Conservation (phyloP, 2,797 vertebrate species). For the Hyperoplus lanceolatus region DNA sequence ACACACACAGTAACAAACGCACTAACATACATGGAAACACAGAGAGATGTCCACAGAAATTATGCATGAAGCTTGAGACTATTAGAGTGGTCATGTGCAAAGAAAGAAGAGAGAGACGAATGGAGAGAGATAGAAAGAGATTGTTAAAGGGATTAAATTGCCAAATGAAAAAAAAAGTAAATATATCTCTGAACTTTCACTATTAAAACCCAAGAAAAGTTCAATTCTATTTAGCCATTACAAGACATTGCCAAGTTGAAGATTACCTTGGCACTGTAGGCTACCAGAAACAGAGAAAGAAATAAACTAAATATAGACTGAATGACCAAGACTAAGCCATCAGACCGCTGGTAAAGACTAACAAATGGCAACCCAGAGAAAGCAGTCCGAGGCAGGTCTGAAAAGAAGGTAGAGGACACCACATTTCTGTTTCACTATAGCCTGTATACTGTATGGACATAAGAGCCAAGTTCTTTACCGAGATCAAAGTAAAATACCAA, state of each 20-base stretch:
- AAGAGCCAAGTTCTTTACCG: background rate
- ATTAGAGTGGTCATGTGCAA: constrained; percentile 11
- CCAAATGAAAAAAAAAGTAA: background rate
- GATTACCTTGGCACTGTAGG: background rate
- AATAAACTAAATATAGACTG: background rate
- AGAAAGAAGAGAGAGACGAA: background rate
- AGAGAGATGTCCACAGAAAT: constrained; percentile 31
- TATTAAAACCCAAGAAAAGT: background rate
- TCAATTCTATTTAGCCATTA: background rate
- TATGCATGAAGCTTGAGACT: constrained; percentile 37
- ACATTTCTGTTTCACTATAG: background rate
- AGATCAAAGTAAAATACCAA: background rate
- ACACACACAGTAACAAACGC: constrained; percentile 21
- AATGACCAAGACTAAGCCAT: background rate
- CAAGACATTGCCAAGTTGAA: background rate
- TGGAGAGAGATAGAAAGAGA: background rate
- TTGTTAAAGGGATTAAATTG: background rate
- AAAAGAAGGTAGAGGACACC: background rate
- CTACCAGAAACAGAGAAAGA: background rate
- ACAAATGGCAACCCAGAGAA: constrained; percentile 15
- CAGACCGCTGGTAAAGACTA: constrained; percentile 1
- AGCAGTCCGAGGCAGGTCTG: background rate
- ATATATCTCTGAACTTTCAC: background rate
- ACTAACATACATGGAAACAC: constrained; percentile 34
- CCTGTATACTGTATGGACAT: background rate